Evolutionary conservation across 2,888 invertebrate species (phyloP).

Genomic region (Meteorus colon): DNA sequence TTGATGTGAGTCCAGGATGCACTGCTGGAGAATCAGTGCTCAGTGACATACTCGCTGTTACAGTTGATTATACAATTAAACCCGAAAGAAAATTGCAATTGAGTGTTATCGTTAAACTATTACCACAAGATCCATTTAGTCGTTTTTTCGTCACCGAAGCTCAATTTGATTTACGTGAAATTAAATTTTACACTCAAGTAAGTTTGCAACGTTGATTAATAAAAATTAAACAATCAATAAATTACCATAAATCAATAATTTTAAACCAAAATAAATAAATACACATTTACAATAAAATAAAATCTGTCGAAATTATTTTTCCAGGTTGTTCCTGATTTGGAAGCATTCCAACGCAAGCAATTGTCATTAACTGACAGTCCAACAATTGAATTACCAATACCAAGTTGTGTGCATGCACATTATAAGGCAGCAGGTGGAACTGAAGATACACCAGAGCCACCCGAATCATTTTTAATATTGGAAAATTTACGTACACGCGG

Average conservation of each 20-base stretch:
- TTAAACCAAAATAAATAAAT: too few relatives aligned
- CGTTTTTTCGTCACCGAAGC: constrained; percentile 87
- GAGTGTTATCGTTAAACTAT: constrained; percentile 82
- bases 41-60: constrained; percentile 86
- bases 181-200: constrained; percentile 87
- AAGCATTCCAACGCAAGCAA: constrained; percentile 77
- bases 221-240: not conserved
- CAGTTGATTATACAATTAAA: constrained; percentile 78
- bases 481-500: constrained; percentile 83
- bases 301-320: not conserved
- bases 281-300: not conserved
- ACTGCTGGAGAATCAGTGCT: constrained; percentile 83
- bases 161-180: constrained; percentile 87
- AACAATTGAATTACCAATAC: constrained; percentile 78
- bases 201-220: constrained; percentile 55
- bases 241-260: too few relatives aligned
- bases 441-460: constrained; percentile 72
- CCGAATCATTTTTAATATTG: constrained; percentile 82
- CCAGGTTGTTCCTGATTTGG: constrained; percentile 82
- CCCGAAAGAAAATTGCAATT: constrained; percentile 70
- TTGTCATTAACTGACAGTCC: constrained; percentile 65
- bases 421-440: constrained; percentile 75
- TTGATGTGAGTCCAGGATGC: constrained; percentile 77
- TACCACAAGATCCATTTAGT: constrained; percentile 86
- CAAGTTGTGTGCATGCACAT: constrained; percentile 81